Evolutionary conservation across 2,888 invertebrate species (phyloP).

Genomic region (Reticulitermes lucifugus): DNA sequence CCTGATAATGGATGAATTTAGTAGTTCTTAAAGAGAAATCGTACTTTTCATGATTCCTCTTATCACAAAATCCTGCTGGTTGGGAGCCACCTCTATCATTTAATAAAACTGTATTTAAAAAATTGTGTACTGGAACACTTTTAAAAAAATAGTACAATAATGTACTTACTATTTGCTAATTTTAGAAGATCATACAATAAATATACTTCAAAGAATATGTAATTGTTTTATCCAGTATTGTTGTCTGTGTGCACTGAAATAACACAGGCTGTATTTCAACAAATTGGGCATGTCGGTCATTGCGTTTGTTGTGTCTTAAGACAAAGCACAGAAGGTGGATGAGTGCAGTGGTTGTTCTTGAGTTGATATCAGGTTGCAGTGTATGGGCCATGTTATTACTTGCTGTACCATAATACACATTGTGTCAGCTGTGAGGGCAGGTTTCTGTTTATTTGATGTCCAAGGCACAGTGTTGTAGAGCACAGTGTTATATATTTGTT

Average conservation of each 20-base stretch:
- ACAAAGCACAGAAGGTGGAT: background rate
- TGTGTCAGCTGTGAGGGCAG: background rate
- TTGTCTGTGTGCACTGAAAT: slow-evolving; percentile 6
- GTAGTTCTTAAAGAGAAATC: background rate
- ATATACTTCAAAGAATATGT: background rate
- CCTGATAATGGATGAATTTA: background rate
- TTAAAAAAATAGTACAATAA: background rate
- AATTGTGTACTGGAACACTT: background rate
- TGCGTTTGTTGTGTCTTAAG: background rate
- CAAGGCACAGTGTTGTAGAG: background rate
- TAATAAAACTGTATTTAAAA: background rate
- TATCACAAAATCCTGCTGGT: background rate
- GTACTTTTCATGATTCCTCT: background rate
- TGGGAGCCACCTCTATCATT: slow-evolving; percentile 1
- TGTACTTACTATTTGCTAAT: background rate
- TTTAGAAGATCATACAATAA: background rate
- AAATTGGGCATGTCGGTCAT: background rate
- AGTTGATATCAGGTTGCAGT: background rate
- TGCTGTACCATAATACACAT: background rate
- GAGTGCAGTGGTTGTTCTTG: background rate
- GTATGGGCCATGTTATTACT: background rate
- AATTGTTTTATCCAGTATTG: background rate
- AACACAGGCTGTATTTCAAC: slow-evolving; percentile 21
- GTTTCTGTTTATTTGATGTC: background rate
- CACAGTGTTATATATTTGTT: background rate